phyloP scores from a whole-genome alignment of 2,113 vertebrate genomes.

The Campylomormyrus tamandua region DNA sequence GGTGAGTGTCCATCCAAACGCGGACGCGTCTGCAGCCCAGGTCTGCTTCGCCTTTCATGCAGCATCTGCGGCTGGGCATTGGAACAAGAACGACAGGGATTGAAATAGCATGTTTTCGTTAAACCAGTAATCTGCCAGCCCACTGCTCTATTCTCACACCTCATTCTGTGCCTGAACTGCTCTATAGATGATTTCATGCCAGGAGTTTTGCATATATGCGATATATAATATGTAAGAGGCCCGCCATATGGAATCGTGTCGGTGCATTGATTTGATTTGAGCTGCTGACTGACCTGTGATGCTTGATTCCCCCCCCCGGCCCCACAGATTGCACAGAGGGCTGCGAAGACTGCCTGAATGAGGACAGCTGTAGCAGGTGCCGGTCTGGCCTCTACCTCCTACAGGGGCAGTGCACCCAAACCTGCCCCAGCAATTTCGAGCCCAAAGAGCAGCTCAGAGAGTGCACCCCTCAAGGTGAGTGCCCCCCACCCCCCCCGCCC shows the following conservation, averaged over 20 bases:
- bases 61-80: not conserved
- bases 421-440: constrained; percentile 85
- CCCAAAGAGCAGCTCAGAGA: constrained; percentile 85
- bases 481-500: not conserved
- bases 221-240: not conserved
- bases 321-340: constrained; percentile 85
- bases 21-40: not conserved
- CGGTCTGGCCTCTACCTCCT: constrained; percentile 81
- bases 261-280: not conserved
- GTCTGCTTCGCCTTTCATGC: not conserved
- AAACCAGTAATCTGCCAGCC: not conserved
- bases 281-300: not conserved
- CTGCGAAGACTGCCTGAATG: constrained; percentile 87
- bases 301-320: constrained; percentile 1
- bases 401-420: constrained; percentile 81
- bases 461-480: constrained; percentile 68
- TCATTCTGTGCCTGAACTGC: not conserved
- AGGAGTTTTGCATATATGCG: not conserved
- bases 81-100: not conserved
- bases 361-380: constrained; percentile 85
- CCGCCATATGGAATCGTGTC: not conserved
- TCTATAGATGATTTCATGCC: not conserved
- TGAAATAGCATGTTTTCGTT: not conserved
- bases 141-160: not conserved
- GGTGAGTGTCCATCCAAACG: constrained; percentile 46